Percentiles rank a stretch among this genome's conserved stretches.
These are phyloP conservation scores for Encarsia formosa DNA, from an alignment of 2,888 invertebrate genomes.

Conservation along the genomic window DNA sequence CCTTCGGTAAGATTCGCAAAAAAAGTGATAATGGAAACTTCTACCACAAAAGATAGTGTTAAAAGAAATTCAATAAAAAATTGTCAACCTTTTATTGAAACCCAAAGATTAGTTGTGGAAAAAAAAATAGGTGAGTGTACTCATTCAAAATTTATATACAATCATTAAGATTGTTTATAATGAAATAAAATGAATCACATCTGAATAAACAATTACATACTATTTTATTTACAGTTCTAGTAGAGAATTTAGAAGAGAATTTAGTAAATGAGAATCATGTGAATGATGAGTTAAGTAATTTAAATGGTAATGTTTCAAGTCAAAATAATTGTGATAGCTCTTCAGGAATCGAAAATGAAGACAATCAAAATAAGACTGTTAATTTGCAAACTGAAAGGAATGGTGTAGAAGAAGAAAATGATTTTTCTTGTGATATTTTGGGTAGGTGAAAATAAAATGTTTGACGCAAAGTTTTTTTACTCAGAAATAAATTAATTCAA, in stretches of 20 bases:
- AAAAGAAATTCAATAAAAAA: constrained; percentile 10
- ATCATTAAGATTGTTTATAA: background rate
- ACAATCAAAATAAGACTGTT: constrained; percentile 7
- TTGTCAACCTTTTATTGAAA: constrained; percentile 16
- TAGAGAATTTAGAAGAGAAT: constrained; percentile 32
- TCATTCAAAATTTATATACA: background rate
- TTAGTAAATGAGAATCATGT: constrained; percentile 48
- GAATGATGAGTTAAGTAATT: constrained; percentile 82
- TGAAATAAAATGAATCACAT: no score
- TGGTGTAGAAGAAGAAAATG: no score
- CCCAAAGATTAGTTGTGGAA: constrained; percentile 19
- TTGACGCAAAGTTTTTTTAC: no score
- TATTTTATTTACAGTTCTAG: constrained; percentile 10
- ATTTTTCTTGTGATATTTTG: constrained; percentile 9
- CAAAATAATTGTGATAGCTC: constrained; percentile 60
- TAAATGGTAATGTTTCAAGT: constrained; percentile 76
- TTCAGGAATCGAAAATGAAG: constrained; percentile 20
- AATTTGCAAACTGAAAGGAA: background rate
- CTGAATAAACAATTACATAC: no score
- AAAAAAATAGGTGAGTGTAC: constrained; percentile 26
- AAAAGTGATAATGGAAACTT: constrained; percentile 42
- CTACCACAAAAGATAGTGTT: constrained; percentile 10
- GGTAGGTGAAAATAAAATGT: constrained; percentile 13
- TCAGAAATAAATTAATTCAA: no score
- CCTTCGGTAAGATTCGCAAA: constrained; percentile 47